Conservation (phyloP, 2,888 invertebrate genomes). For the Dryobota labecula region DNA sequence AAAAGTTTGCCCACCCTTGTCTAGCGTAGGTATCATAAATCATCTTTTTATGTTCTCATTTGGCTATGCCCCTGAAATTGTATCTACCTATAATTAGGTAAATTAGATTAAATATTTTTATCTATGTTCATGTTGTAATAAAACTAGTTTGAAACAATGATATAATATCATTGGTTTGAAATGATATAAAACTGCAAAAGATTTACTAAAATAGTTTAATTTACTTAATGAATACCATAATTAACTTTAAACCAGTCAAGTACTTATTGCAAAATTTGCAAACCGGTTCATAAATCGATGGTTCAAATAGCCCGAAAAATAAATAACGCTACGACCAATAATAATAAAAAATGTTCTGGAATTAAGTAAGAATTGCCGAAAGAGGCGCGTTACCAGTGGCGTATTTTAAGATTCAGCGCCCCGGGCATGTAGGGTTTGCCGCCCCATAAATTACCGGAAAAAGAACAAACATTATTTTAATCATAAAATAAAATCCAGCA, state of each 20-base stretch:
- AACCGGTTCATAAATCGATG: neutral
- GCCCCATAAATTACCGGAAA: no score
- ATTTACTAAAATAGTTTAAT: neutral
- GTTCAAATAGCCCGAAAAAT: neutral
- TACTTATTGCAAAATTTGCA: neutral
- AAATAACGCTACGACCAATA: neutral
- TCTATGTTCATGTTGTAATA: neutral
- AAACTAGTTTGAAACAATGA: slow-evolving; percentile 15
- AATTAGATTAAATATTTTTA: slow-evolving; percentile 4
- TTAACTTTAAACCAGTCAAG: neutral
- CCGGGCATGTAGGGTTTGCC: no score
- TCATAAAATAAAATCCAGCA: no score
- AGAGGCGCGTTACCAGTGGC: no score
- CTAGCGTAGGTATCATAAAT: no score
- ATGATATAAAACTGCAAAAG: neutral
- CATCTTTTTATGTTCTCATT: neutral
- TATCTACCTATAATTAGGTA: neutral
- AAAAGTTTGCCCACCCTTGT: no score
- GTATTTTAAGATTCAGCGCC: no score
- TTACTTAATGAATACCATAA: neutral
- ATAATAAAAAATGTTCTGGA: no score
- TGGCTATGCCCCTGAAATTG: neutral
- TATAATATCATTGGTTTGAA: slow-evolving; percentile 9
- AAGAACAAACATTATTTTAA: no score
- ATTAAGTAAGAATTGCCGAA: no score